Conservation (phyloP, 2,797 vertebrate genomes). For the Lophura swinhoii region DNA sequence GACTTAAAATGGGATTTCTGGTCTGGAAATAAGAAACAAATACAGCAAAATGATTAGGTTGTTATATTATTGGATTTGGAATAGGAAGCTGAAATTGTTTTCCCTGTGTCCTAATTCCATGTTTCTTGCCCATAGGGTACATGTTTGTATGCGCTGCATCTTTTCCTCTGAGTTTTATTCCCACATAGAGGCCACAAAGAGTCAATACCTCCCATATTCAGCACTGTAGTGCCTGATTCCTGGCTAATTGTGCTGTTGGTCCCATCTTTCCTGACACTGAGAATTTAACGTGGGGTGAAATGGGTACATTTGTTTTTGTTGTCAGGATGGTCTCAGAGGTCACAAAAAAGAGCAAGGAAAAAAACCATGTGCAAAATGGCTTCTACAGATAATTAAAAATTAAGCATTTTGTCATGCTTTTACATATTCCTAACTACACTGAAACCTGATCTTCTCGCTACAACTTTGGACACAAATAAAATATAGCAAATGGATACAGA, state of each 20-base stretch:
- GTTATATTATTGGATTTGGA: neutral
- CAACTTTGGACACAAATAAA: neutral
- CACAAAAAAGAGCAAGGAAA: neutral
- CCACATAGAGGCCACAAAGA: neutral
- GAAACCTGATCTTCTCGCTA: slow-evolving; percentile 1
- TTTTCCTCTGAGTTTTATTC: neutral
- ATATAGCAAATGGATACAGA: neutral
- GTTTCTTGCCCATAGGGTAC: neutral
- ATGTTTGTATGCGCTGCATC: neutral
- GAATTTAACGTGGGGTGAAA: neutral
- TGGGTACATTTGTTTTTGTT: neutral
- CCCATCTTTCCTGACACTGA: neutral
- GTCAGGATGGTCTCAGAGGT: neutral
- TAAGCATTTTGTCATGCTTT: neutral
- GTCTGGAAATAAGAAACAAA: neutral
- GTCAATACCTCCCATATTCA: neutral
- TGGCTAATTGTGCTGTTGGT: neutral
- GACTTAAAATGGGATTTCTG: neutral
- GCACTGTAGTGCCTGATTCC: neutral
- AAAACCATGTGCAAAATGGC: neutral
- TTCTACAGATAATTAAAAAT: slow-evolving; percentile 2
- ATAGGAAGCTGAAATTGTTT: neutral
- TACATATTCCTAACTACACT: neutral
- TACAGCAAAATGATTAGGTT: neutral
- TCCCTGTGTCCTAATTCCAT: neutral